Evolutionary conservation across 2,797 vertebrate genomes (phyloP).

Genomic region (Toxotes lorentzi): DNA sequence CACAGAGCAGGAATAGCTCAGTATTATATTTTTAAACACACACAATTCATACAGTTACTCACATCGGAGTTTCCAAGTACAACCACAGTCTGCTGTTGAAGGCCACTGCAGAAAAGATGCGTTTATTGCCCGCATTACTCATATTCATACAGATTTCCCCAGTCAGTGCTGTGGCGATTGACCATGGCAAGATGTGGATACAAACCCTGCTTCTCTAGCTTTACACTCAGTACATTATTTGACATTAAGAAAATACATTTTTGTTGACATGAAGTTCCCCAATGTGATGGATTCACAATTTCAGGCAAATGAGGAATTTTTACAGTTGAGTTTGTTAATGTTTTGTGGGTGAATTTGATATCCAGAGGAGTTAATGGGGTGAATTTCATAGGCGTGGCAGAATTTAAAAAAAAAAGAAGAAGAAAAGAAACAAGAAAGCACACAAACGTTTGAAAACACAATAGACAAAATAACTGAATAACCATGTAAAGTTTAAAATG

Average conservation of each 20-base stretch:
- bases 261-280: neutral
- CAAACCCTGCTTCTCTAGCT: neutral
- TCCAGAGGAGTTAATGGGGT: neutral
- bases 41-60: conserved; percentile 10
- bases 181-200: neutral
- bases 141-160: neutral
- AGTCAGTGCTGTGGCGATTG: neutral
- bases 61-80: conserved; percentile 28
- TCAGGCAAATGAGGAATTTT: neutral
- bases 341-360: neutral
- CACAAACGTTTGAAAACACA: neutral
- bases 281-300: neutral
- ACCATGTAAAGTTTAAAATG: neutral
- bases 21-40: conserved; percentile 5
- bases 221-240: neutral
- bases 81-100: conserved; percentile 5
- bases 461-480: neutral
- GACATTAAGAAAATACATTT: neutral
- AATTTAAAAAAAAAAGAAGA: neutral
- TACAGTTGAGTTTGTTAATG: neutral
- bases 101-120: neutral
- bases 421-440: neutral
- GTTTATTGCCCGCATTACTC: neutral
- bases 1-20: neutral
- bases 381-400: neutral